Evolutionary conservation across 2,797 vertebrate genomes (phyloP).

Genomic region (Onychomys leucogaster): DNA sequence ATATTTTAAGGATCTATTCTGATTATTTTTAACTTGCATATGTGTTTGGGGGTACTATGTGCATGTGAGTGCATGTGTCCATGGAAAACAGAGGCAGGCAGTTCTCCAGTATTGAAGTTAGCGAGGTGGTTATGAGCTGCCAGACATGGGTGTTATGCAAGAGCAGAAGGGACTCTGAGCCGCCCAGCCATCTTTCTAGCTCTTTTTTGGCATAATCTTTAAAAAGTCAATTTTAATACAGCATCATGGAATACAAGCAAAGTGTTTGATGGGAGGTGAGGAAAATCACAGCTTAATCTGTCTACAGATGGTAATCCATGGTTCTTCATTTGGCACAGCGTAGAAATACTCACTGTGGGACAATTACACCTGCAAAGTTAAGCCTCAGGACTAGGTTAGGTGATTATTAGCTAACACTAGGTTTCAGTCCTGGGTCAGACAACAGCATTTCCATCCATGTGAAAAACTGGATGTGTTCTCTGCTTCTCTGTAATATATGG

Average conservation of each 20-base stretch:
- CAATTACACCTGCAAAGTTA: neutral
- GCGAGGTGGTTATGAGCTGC: too few relatives aligned
- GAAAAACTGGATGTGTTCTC: neutral
- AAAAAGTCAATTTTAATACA: conserved; percentile 11
- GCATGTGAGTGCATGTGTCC: too few relatives aligned
- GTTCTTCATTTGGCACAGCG: neutral
- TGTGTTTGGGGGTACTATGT: too few relatives aligned
- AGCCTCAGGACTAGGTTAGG: neutral
- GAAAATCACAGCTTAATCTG: conserved; percentile 35
- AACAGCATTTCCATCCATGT: neutral
- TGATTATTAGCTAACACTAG: neutral
- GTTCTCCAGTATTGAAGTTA: neutral
- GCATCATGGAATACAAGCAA: neutral
- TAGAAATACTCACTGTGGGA: neutral
- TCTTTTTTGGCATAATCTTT: neutral
- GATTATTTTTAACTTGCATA: neutral
- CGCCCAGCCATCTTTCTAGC: too few relatives aligned
- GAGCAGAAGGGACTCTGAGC: neutral
- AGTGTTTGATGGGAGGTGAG: neutral
- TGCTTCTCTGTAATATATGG: neutral
- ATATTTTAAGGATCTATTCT: neutral
- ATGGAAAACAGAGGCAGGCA: too few relatives aligned
- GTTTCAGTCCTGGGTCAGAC: neutral
- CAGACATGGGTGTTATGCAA: neutral
- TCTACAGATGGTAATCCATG: neutral